Evolutionary conservation across 2,888 invertebrate genomes (phyloP).

Genomic region (Nymphalis c-album): DNA sequence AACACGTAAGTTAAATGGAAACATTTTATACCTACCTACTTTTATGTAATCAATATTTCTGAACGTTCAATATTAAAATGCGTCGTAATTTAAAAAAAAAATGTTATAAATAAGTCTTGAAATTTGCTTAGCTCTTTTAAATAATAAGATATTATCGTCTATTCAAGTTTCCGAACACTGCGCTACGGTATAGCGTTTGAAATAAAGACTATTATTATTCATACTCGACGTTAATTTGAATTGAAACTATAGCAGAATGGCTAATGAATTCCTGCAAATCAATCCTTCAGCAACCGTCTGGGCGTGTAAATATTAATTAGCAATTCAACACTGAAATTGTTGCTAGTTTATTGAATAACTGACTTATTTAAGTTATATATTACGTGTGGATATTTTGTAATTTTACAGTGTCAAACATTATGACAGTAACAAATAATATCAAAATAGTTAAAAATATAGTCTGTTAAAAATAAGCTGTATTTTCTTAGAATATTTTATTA

Average conservation of each 20-base stretch:
- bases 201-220: slow-evolving; percentile 23
- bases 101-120: background rate
- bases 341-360: slow-evolving; percentile 3
- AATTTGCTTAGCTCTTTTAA: background rate
- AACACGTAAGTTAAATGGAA: slow-evolving; percentile 20
- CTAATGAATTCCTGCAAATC: slow-evolving; percentile 33
- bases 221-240: slow-evolving; percentile 31
- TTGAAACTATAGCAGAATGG: slow-evolving; percentile 28
- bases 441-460: too few relatives aligned
- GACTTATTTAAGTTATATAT: background rate
- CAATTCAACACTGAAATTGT: slow-evolving; percentile 4
- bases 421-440: background rate
- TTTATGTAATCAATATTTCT: slow-evolving; percentile 13
- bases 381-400: background rate
- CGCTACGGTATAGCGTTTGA: slow-evolving; percentile 7
- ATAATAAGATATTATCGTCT: background rate
- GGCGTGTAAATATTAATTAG: slow-evolving; percentile 34
- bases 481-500: background rate
- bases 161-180: background rate
- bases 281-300: slow-evolving; percentile 24
- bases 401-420: too few relatives aligned
- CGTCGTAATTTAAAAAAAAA: background rate
- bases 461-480: too few relatives aligned
- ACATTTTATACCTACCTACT: slow-evolving; percentile 4
- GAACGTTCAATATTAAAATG: slow-evolving; percentile 6